Percentiles rank a stretch among this genome's conserved stretches.
These are phyloP conservation scores for Littorina saxatilis DNA, from an alignment of 1,140 invertebrate species.

Conservation along the genomic window DNA sequence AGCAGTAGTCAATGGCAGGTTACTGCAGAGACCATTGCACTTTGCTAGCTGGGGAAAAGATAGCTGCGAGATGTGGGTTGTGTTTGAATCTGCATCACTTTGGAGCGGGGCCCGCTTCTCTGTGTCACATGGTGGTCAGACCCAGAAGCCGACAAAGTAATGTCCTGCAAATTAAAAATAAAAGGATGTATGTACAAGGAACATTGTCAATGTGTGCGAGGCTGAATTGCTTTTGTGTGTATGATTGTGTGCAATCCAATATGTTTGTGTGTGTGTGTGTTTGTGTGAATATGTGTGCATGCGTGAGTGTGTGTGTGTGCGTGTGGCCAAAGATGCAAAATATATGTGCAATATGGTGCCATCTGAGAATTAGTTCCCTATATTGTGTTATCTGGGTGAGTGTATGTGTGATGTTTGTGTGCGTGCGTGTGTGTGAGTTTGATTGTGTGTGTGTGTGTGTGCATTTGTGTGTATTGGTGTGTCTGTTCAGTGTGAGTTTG, in stretches of 20 bases:
- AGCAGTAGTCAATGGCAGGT: not conserved
- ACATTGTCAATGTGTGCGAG: too few species aligned
- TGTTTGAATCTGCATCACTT: too few species aligned
- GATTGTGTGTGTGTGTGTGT: not conserved
- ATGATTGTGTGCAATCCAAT: not conserved
- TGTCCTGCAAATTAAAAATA: not conserved
- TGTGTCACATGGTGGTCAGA: not conserved
- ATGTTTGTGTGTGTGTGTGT: conserved; percentile 6
- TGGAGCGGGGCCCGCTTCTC: not conserved
- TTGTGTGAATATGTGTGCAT: not conserved
- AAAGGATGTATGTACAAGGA: not conserved
- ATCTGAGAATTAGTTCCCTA: too few species aligned
- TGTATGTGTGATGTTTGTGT: not conserved
- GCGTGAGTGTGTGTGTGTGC: conserved; percentile 8
- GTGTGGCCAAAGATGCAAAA: too few species aligned
- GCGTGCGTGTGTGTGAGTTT: not conserved
- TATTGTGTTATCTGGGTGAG: too few species aligned
- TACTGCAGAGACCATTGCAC: too few species aligned
- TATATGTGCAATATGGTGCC: too few species aligned
- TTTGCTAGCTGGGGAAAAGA: not conserved
- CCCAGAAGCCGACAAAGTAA: not conserved
- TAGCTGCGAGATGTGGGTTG: not conserved
- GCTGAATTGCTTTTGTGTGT: not conserved
- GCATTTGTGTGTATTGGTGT: not conserved
- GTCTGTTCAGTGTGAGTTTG: not conserved